Evolutionary conservation across 1,140 invertebrate species (phyloP), one percentile per base, ranked within the genome.

Genomic region (Nephila pilipes): DNA sequence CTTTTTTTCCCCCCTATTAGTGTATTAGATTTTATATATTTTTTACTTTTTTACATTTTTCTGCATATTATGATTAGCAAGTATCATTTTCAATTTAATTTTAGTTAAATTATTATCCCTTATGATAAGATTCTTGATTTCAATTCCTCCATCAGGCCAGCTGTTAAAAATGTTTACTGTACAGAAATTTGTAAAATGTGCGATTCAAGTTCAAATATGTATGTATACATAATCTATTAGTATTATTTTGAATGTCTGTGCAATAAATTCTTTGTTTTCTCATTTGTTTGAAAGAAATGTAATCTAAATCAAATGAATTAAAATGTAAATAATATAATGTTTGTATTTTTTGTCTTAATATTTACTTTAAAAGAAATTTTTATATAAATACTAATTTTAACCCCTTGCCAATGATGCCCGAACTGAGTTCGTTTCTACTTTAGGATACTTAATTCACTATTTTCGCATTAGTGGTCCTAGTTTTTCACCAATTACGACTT

Each of bases 181-280:
- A 85, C 58, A 92, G 60, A 92, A 69, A 85, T 92, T 85, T 85
- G 60, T 92, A 85, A 85, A 85, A 60, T n/a, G n/a, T n/a, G n/a
- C 14, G 46, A 79, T 46, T 20, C 22, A 79, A 25, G 22, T 75
- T 32, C 32, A 32, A 54, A 89, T 79, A 90, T 80, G 38, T 46
- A 46, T 46, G 38, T 57, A 29, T 29, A 29, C n/a, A 81, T 83
- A 60, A 79, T 88, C 63, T 90, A 46, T 38, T 79, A 80, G 90
- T 85, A 81, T 92, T 92, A 85, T 85, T 92, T 85, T 92, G 25
- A 85, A 69, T 85, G 29, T 83, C 12, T 81, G 90, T 92, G 90
- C 90, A 92, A 92, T 92, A 92, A 92, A 69, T 92, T 85, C 36
- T 85, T 92, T 85, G 85, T 32, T 29, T 12, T 25, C 25, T 65